These are phyloP conservation scores for Macrocentrus cingulum DNA, from an alignment of 1,140 invertebrate genomes.

Conservation along the genomic window DNA sequence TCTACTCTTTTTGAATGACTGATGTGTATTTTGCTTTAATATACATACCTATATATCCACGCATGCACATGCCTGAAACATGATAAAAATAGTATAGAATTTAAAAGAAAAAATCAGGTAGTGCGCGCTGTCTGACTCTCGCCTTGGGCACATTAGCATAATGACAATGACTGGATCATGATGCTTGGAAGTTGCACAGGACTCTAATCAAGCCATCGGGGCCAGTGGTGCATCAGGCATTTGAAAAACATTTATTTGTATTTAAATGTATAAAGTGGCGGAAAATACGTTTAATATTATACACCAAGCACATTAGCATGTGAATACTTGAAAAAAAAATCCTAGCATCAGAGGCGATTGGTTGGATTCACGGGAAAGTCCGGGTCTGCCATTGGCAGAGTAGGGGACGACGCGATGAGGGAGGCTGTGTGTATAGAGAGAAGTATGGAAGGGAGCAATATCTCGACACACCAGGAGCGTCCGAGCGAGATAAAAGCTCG, in stretches of 20 bases:
- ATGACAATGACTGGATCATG: slow-evolving; percentile 49
- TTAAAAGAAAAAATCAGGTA: too few relatives aligned
- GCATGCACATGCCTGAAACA: too few relatives aligned
- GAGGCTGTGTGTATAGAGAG: slow-evolving; percentile 5
- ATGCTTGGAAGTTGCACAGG: slow-evolving; percentile 23
- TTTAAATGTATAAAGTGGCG: too few relatives aligned
- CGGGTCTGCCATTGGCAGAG: slow-evolving; percentile 28
- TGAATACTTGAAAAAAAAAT: slow-evolving; percentile 48
- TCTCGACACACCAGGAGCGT: slow-evolving; percentile 2
- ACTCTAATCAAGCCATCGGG: too few relatives aligned
- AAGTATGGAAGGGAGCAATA: background rate
- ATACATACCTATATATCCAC: too few relatives aligned
- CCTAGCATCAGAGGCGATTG: slow-evolving; percentile 16
- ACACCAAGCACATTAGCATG: slow-evolving; percentile 39
- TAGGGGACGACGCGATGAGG: slow-evolving; percentile 8
- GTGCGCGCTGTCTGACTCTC: too few relatives aligned
- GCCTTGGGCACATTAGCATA: slow-evolving; percentile 45
- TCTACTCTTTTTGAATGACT: too few relatives aligned
- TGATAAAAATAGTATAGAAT: too few relatives aligned
- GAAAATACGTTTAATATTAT: slow-evolving; percentile 1
- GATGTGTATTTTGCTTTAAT: too few relatives aligned
- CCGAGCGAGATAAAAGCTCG: slow-evolving; percentile 16
- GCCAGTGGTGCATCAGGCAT: too few relatives aligned
- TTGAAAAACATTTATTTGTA: too few relatives aligned
- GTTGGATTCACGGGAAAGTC: slow-evolving; percentile 27